Conservation (phyloP, 2,888 invertebrate species). For the Himalopsyche kuldschensis region DNA sequence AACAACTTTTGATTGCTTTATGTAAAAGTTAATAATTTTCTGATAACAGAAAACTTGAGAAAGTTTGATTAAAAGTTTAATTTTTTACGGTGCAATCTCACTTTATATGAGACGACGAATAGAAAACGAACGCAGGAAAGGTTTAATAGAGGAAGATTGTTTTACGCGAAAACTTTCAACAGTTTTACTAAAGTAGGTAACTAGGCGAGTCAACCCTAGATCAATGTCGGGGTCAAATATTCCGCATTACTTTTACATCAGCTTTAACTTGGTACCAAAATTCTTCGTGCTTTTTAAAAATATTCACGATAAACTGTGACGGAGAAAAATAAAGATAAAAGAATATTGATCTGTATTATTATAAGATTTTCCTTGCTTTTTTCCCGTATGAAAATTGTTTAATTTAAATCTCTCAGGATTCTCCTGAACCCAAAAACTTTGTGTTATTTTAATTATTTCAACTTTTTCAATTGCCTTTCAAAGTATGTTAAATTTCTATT, state of each 20-base stretch:
- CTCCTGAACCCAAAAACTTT: too few species aligned
- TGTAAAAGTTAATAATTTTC: neutral
- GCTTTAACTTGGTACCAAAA: neutral
- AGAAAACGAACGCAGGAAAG: neutral
- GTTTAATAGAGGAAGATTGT: neutral
- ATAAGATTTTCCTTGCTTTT: too few species aligned
- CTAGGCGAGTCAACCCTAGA: neutral
- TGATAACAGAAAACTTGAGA: neutral
- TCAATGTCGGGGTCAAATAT: neutral
- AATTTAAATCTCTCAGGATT: too few species aligned
- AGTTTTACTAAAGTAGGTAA: neutral
- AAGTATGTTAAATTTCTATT: too few species aligned
- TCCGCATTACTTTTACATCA: neutral
- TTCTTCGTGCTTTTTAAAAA: neutral
- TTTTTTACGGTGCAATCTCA: neutral
- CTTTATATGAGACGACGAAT: neutral
- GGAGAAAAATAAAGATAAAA: neutral
- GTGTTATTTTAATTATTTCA: too few species aligned
- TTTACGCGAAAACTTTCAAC: neutral
- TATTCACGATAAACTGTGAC: neutral
- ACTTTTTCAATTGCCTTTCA: too few species aligned
- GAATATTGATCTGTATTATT: too few species aligned
- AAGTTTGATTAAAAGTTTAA: neutral
- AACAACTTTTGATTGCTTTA: neutral
- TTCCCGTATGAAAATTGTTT: too few species aligned